Evolutionary conservation across 1,140 invertebrate species (phyloP).

Genomic region (Oscheius sp.): DNA sequence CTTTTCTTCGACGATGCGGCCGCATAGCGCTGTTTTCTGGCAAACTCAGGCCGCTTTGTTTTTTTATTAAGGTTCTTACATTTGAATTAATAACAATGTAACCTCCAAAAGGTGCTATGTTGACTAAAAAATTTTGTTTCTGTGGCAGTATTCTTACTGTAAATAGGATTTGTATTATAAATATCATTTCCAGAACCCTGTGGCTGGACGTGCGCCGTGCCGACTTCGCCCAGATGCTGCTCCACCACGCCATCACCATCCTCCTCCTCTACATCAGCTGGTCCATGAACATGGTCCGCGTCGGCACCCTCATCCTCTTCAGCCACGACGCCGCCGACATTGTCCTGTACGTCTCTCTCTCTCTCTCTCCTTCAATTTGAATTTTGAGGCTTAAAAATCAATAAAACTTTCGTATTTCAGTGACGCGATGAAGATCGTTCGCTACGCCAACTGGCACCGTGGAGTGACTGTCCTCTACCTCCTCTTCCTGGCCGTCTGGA

Average conservation of each 20-base stretch:
- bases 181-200: constrained; percentile 62
- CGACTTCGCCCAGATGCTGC: constrained; percentile 97
- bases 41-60: too few relatives aligned
- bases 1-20: too few relatives aligned
- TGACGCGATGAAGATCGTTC: constrained; percentile 56
- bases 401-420: constrained; percentile 37
- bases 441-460: constrained; percentile 57
- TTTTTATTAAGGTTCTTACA: too few relatives aligned
- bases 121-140: background rate
- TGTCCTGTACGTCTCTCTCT: constrained; percentile 73
- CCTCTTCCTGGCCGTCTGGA: constrained; percentile 83
- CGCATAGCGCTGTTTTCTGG: too few relatives aligned
- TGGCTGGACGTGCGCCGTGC: constrained; percentile 52
- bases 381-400: constrained; percentile 31
- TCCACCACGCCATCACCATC: constrained; percentile 91
- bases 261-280: constrained; percentile 84
- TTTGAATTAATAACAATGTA: too few relatives aligned
- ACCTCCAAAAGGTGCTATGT: too few relatives aligned
- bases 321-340: constrained; percentile 93
- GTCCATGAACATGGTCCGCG: constrained; percentile 85
- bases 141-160: too few relatives aligned
- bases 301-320: constrained; percentile 84
- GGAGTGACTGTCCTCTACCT: constrained; percentile 75
- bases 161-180: background rate
- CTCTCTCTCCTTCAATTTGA: background rate